Evolutionary conservation across 1,140 invertebrate genomes (phyloP).

Genomic region (Stegodyphus dumicola): DNA sequence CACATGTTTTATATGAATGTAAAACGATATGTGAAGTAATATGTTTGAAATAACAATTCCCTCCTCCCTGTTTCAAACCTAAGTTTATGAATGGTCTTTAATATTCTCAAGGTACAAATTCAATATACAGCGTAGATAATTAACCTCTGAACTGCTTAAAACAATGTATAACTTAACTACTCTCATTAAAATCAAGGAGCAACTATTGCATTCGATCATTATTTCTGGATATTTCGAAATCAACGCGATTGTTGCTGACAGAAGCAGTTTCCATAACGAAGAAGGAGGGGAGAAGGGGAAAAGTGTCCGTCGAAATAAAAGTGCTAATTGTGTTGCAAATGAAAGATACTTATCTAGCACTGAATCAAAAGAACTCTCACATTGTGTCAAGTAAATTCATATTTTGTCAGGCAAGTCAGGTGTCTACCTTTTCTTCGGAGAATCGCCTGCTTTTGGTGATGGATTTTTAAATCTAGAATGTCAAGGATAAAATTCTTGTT

Average conservation of each 20-base stretch:
- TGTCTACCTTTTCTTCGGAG: conserved; percentile 14
- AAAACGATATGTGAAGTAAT: not conserved
- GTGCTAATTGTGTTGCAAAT: conserved; percentile 49
- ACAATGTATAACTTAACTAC: conserved; percentile 30
- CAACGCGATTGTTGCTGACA: conserved; percentile 29
- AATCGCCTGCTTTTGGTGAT: conserved; percentile 5
- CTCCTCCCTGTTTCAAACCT: not conserved
- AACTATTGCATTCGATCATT: conserved; percentile 19
- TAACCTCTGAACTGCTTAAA: conserved; percentile 36
- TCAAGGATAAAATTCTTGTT: conserved; percentile 29
- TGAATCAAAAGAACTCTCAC: conserved; percentile 30
- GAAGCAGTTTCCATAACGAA: conserved; percentile 22
- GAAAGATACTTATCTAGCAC: conserved; percentile 52
- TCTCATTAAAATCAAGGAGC: conserved; percentile 32
- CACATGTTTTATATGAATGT: not conserved
- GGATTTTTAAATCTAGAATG: conserved; percentile 36
- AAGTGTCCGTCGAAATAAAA: conserved; percentile 28
- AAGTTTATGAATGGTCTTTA: not conserved
- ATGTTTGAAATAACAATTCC: not conserved
- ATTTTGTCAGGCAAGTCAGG: conserved; percentile 46
- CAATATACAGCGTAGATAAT: not conserved
- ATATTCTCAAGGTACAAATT: not conserved
- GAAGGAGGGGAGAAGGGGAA: not conserved
- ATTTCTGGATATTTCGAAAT: conserved; percentile 45
- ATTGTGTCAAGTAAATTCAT: conserved; percentile 30